Evolutionary conservation across 2,113 vertebrate species (phyloP).

Genomic region (Catharus fuscescens): DNA sequence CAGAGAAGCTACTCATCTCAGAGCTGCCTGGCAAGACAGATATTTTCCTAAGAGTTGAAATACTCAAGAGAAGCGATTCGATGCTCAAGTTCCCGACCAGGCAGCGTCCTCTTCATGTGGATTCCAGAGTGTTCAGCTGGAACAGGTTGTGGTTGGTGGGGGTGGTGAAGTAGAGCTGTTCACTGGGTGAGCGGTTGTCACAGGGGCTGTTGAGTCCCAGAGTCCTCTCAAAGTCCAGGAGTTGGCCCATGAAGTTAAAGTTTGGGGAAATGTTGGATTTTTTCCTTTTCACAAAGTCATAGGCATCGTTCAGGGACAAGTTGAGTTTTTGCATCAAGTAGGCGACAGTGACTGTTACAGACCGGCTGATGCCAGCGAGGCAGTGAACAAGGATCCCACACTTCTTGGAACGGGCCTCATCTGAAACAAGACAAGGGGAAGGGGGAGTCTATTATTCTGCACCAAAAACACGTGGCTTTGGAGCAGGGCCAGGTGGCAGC

Average conservation of each 20-base stretch:
- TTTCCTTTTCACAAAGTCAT: constrained; percentile 98
- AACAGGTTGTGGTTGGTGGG: constrained; percentile 97
- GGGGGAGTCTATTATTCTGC: constrained; percentile 38
- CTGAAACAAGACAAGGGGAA: constrained; percentile 78
- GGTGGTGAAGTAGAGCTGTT: constrained; percentile 97
- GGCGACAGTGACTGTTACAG: constrained; percentile 96
- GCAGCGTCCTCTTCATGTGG: constrained; percentile 85
- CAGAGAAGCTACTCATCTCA: constrained; percentile 65
- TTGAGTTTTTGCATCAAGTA: constrained; percentile 99
- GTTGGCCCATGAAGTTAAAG: constrained; percentile 99
- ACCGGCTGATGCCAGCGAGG: constrained; percentile 96
- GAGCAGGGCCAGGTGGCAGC: constrained; percentile 33
- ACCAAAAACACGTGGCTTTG: not conserved
- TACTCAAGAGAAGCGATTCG: constrained; percentile 71
- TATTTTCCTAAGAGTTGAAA: constrained; percentile 64
- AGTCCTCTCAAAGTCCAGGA: constrained; percentile 98
- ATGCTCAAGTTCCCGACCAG: constrained; percentile 43
- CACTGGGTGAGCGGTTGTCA: constrained; percentile 87
- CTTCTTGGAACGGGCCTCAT: constrained; percentile 97
- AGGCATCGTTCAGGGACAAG: constrained; percentile 96
- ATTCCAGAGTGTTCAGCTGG: constrained; percentile 94
- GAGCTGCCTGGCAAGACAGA: constrained; percentile 63
- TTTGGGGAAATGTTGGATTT: constrained; percentile 99
- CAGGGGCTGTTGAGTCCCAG: constrained; percentile 96
- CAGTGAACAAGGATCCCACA: constrained; percentile 98